Base-by-base conservation (phyloP, 2,888 invertebrate genomes). In the Leptinotarsa rubiginosa region DNA sequence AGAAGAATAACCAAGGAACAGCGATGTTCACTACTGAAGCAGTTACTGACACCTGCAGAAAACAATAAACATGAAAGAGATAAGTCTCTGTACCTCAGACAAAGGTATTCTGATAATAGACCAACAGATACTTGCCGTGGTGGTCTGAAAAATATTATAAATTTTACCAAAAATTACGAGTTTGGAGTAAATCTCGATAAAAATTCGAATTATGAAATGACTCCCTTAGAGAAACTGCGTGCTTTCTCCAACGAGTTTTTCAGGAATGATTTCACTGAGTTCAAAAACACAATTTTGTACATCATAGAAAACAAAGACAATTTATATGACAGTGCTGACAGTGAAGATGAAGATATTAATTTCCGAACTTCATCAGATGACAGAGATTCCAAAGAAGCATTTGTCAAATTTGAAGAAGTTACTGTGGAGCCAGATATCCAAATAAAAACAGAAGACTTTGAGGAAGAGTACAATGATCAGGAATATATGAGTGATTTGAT, bases 1-100 rank as follows among this genome's bases (percentile, higher is more conserved):
- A 86, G 85, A 78, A 82, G 87, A 66, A 85, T 87, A 52, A 86
- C 85, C n/a, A 87, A 87, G 82, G 86, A 83, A 69, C 85, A 87
- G 77, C 78, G 87, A 66, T 87, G 87, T 79, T 86, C 87, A 4
- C 77, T 87, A 64, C 75, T 87, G 65, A 86, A 86, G 78, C 84
- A 84, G 70, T 71, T 88, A 56, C 74, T 88, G 47, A 82, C 85
- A 10, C 77, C 79, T 59, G 74, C 77, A 31, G 78, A 80, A 62
- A 81, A 75, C 25, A 74, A 72, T 62, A 79, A 79, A 74, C 79
- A 80, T 75, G 77, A 81, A 71, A 72, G 75, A 49, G 79, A 80
- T 66, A 79, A 81, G 72, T 65, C 67, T 41, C 20, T 15, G 15
- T 15, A 18, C 41, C 59, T 47, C 31, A 65, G n/a, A 16, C 59